Conservation (phyloP, 2,888 invertebrate species). For the Phorcus lineatus region DNA sequence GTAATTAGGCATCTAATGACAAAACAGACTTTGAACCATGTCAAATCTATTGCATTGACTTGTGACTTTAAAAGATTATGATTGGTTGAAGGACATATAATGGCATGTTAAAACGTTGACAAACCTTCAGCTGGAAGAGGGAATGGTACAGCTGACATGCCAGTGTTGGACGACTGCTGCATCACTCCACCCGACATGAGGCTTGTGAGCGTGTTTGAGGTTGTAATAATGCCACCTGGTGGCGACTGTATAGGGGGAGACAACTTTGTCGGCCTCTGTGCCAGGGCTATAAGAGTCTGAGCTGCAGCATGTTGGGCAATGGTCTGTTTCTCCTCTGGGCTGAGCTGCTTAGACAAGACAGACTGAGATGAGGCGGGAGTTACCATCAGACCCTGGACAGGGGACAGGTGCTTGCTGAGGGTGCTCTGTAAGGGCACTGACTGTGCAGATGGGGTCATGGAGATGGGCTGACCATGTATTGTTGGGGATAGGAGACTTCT, state of each 20-base stretch:
- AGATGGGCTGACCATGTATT: too few species aligned
- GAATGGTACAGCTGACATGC: background rate
- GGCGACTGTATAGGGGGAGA: background rate
- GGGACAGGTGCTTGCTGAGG: background rate
- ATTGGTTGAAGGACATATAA: too few species aligned
- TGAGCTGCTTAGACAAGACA: background rate
- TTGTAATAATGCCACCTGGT: background rate
- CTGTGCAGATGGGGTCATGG: background rate
- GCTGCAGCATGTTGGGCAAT: conserved; percentile 22
- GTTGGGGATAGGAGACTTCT: background rate
- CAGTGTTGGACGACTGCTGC: background rate
- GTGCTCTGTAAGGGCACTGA: background rate
- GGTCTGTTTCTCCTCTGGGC: background rate
- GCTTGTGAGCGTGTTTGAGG: background rate
- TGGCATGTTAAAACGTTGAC: too few species aligned
- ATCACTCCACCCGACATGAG: background rate
- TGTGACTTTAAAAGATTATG: too few species aligned
- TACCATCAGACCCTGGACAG: background rate
- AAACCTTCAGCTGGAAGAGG: conserved; percentile 31
- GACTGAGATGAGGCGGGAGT: too few species aligned
- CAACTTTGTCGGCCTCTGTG: conserved; percentile 12
- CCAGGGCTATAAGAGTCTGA: conserved; percentile 15
- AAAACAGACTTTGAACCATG: too few species aligned
- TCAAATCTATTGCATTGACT: too few species aligned
- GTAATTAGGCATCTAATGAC: too few species aligned